Percentiles rank a stretch among this genome's conserved stretches.
Conservation (phyloP, 53 echinoderm and acorn worm genomes). For the Temnopleurus reevesii region DNA sequence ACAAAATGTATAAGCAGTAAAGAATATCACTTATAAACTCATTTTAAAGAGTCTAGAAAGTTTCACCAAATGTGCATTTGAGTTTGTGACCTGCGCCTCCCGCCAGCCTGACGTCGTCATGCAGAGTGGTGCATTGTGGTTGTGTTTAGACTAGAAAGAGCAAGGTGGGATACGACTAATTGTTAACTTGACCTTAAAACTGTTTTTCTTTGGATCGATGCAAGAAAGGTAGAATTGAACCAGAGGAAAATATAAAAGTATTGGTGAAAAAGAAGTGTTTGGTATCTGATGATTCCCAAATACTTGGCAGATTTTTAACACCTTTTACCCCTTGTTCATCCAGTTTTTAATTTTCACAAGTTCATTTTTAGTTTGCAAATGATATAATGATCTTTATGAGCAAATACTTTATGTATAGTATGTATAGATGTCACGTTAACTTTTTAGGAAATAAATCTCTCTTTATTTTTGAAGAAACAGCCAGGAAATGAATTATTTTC, state of each 20-base stretch:
- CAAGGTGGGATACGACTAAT: constrained; percentile 29
- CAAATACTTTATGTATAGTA: too few species aligned
- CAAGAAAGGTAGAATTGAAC: too few species aligned
- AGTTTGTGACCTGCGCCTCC: neutral
- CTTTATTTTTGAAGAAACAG: too few species aligned
- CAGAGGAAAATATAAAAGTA: neutral
- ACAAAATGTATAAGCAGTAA: neutral
- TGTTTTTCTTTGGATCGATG: neutral
- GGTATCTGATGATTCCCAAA: too few species aligned
- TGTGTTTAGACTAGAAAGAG: neutral
- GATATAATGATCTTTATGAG: too few species aligned
- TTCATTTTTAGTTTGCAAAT: too few species aligned
- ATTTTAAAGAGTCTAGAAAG: neutral
- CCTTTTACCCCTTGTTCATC: too few species aligned
- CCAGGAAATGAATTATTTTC: too few species aligned
- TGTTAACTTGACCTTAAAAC: constrained; percentile 20
- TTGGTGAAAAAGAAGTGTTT: neutral
- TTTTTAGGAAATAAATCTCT: too few species aligned
- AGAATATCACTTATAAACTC: neutral
- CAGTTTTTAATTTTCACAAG: too few species aligned
- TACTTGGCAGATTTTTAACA: too few species aligned
- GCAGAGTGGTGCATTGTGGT: neutral
- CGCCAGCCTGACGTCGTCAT: constrained; percentile 14
- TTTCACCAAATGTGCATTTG: neutral
- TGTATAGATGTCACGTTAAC: too few species aligned